A percentile compares a stretch with the other conserved stretches of the same genome.
Evolutionary conservation across 2,888 invertebrate genomes (phyloP).

Genomic region (Apotomis turbidana): DNA sequence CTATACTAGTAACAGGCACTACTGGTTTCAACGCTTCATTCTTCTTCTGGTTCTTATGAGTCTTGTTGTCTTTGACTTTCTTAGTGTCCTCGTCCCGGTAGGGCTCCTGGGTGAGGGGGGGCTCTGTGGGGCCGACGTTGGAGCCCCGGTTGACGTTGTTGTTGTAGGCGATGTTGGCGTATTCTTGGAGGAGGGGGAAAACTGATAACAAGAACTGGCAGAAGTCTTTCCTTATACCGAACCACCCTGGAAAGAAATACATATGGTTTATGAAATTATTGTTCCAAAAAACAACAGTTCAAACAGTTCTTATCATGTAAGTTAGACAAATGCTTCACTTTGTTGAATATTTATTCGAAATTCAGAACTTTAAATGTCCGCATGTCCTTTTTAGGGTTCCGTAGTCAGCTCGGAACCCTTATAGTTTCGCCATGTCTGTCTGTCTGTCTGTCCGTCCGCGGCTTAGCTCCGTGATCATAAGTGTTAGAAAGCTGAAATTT

Average conservation of each 20-base stretch:
- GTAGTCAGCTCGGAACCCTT: no score
- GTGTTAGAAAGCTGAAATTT: no score
- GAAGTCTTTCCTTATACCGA: constrained; percentile 98
- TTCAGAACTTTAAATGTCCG: no score
- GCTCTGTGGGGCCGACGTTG: constrained; percentile 65
- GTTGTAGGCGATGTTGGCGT: constrained; percentile 98
- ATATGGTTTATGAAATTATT: not conserved
- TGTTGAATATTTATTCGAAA: no score
- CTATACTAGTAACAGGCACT: constrained; percentile 94
- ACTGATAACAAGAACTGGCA: constrained; percentile 97
- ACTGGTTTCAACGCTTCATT: constrained; percentile 93
- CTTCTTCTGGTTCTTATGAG: constrained; percentile 88
- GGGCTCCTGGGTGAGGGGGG: constrained; percentile 72
- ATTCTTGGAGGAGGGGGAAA: constrained; percentile 98
- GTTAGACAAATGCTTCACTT: no score
- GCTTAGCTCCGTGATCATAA: no score
- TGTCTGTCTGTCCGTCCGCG: no score
- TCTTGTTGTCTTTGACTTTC: constrained; percentile 85
- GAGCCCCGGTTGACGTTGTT: constrained; percentile 79
- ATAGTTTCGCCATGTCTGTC: no score
- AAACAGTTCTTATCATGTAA: no score
- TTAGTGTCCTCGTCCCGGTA: constrained; percentile 75
- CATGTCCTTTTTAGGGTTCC: no score
- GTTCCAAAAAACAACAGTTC: not conserved
- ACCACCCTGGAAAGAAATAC: constrained; percentile 93